Evolutionary conservation across 2,888 invertebrate genomes (phyloP), one percentile per base, ranked within the genome.

Genomic region (Brassicogethes aeneus): DNA sequence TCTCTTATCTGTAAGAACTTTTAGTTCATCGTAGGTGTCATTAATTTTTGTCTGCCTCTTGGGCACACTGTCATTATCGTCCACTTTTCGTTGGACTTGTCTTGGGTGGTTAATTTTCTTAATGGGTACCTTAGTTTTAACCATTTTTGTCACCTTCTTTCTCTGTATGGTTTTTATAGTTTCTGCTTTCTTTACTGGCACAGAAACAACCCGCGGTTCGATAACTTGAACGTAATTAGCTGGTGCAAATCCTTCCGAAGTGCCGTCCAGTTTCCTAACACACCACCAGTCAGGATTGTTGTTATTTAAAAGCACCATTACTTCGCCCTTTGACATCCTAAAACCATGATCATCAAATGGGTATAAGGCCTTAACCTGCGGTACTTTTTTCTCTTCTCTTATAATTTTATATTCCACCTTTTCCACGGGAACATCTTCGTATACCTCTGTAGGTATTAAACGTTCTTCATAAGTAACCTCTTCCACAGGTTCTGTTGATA

Each of bases 241-340:
- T 0, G 99, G 99, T 2, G 97, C 95, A 68, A 95, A 99, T 1
- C 97, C 97, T 59, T 96, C 96, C 8, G 23, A 23, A 0, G 81
- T 79, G 0, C 95, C 87, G 61, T 90, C 91, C 0, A 83, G 80
- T 65, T 92, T 92, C 10, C 93, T 76, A n/a, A 96, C 90, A 56
- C 91, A 91, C 99, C 99, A 99, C 97, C 97, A 97, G 66, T 99
- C 99, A 0, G 86, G 82, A 70, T 96, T 97, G 3, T 92, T 94
- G 70, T 93, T 93, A 63, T 87, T 91, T 47, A 97, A 76, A 1
- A 99, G 74, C 59, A 92, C 84, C 88, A 97, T 89, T 2, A 66
- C 60, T 70, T 96, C 94, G 39, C 91, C 91, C 68, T 95, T 96
- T 40, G 76, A 76, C 79, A 94, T 89, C 36, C 82, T 80, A 73